These are phyloP conservation scores for Limonius californicus DNA, from an alignment of 1,140 invertebrate species.

Conservation along the genomic window DNA sequence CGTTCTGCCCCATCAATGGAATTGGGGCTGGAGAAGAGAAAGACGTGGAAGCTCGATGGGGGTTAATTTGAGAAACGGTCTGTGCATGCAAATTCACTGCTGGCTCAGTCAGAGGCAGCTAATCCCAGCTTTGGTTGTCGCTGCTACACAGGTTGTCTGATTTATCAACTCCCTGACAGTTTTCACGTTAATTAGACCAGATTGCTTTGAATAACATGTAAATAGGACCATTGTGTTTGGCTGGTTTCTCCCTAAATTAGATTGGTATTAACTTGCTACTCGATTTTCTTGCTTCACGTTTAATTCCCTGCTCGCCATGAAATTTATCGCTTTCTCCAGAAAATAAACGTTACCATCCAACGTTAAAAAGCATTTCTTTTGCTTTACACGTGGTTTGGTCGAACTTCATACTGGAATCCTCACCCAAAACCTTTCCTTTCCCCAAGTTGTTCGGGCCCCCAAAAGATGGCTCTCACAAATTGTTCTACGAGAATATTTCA, in stretches of 20 bases:
- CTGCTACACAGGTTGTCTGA: slow-evolving; percentile 6
- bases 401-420: no score
- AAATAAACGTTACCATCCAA: no score
- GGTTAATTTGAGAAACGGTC: slow-evolving; percentile 7
- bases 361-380: no score
- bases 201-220: slow-evolving; percentile 15
- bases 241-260: slow-evolving; percentile 5
- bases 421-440: no score
- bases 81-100: slow-evolving; percentile 6
- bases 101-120: slow-evolving; percentile 12
- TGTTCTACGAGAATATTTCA: no score
- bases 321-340: no score
- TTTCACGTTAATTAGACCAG: slow-evolving; percentile 14
- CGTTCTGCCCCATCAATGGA: neutral
- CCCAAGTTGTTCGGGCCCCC: no score
- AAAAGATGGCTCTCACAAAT: no score
- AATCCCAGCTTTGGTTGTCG: slow-evolving; percentile 11
- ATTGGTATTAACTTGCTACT: slow-evolving; percentile 1
- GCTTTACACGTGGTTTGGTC: no score
- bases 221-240: slow-evolving; percentile 5
- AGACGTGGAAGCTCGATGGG: neutral
- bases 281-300: neutral
- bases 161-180: slow-evolving; percentile 10
- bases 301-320: neutral
- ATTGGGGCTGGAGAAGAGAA: neutral